A percentile compares a stretch with the other conserved stretches of the same genome.
These are phyloP conservation scores for Cerastis leucographa DNA, from an alignment of 2,888 invertebrate species.

Conservation along the genomic window DNA sequence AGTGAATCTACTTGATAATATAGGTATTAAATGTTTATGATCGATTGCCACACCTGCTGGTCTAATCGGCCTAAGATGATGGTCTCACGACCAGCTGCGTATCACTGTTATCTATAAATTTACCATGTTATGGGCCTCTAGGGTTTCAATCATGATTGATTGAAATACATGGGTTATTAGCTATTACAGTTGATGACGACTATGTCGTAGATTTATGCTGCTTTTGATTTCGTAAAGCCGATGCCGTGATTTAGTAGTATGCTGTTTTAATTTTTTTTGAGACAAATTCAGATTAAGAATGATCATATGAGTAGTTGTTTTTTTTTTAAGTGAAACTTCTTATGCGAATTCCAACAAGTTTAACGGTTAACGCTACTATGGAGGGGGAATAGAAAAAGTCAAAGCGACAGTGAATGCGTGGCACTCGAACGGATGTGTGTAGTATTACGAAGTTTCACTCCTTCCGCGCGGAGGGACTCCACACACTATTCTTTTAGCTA, in stretches of 20 bases:
- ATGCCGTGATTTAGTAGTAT: neutral
- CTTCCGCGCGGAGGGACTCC: too few relatives aligned
- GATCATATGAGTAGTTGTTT: too few relatives aligned
- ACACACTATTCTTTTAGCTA: too few relatives aligned
- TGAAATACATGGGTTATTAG: neutral
- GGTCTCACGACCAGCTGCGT: constrained; percentile 7
- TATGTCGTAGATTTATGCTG: neutral
- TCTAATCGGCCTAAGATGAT: constrained; percentile 4
- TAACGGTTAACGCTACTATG: too few relatives aligned
- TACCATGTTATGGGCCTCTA: constrained; percentile 1
- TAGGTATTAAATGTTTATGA: constrained; percentile 21
- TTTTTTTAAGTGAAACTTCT: too few relatives aligned
- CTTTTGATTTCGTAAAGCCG: neutral
- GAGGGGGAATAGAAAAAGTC: too few relatives aligned
- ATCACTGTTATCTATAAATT: constrained; percentile 12
- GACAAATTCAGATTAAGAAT: neutral
- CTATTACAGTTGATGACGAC: neutral
- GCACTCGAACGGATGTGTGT: too few relatives aligned
- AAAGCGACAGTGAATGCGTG: too few relatives aligned
- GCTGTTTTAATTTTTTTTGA: neutral
- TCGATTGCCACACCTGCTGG: constrained; percentile 31
- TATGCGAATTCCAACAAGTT: too few relatives aligned
- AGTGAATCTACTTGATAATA: constrained; percentile 11
- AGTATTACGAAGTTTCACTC: too few relatives aligned
- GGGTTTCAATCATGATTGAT: neutral